Percentiles rank a stretch among this genome's conserved stretches.
Evolutionary conservation across 1,140 invertebrate genomes (phyloP).

Genomic region (Trichoplusia ni): DNA sequence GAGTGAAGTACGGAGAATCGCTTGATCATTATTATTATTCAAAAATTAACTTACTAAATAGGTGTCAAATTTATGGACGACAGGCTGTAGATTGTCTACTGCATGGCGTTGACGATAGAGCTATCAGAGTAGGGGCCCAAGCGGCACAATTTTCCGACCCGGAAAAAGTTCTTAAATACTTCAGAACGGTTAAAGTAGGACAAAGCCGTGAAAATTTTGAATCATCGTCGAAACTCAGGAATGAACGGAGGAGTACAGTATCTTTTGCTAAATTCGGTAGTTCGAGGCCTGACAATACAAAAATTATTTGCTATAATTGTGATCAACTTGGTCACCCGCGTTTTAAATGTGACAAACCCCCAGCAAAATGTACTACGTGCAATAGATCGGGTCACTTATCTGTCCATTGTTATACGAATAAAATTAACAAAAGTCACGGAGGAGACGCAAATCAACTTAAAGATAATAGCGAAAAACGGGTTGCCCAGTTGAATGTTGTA

Average conservation of each 20-base stretch:
- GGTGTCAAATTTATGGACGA: slow-evolving; percentile 31
- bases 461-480: slow-evolving; percentile 29
- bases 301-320: slow-evolving; percentile 29
- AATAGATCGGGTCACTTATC: slow-evolving; percentile 25
- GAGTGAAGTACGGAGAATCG: slow-evolving; percentile 28
- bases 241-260: not conserved
- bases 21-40: slow-evolving; percentile 41
- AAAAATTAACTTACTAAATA: slow-evolving; percentile 40
- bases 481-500: slow-evolving; percentile 17
- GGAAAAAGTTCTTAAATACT: slow-evolving; percentile 32
- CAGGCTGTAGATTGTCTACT: slow-evolving; percentile 40
- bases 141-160: slow-evolving; percentile 32
- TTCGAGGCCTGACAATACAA: not conserved
- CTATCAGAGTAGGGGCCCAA: slow-evolving; percentile 31
- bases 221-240: not conserved
- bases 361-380: slow-evolving; percentile 26
- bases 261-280: not conserved
- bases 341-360: slow-evolving; percentile 26
- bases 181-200: slow-evolving; percentile 30
- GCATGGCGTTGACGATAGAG: slow-evolving; percentile 32
- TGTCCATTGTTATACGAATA: slow-evolving; percentile 17
- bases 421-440: not conserved
- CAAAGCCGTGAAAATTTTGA: slow-evolving; percentile 1
- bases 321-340: slow-evolving; percentile 30
- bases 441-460: not conserved